These are phyloP conservation scores for Galaxias olidus DNA, from an alignment of 2,797 vertebrate genomes.

Conservation along the genomic window DNA sequence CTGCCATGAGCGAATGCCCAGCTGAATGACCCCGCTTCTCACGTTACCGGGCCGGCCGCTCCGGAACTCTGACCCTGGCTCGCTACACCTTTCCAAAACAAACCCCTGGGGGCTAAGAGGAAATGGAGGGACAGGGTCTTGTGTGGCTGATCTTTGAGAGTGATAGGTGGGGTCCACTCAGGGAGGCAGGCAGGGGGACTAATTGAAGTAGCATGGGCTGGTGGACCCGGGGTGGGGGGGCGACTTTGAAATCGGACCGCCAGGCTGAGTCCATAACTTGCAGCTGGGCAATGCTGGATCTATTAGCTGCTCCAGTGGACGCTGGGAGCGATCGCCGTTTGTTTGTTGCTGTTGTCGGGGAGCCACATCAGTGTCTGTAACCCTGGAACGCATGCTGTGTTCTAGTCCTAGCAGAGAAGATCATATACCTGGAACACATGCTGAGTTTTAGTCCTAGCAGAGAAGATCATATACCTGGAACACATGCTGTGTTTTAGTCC, in stretches of 20 bases:
- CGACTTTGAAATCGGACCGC: constrained; percentile 58
- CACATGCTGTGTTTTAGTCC: constrained; percentile 17
- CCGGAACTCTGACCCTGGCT: constrained; percentile 59
- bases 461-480: constrained; percentile 15
- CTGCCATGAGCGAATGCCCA: constrained; percentile 27
- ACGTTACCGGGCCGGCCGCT: constrained; percentile 39
- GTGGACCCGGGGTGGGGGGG: constrained; percentile 22
- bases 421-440: constrained; percentile 1
- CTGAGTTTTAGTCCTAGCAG: constrained; percentile 19
- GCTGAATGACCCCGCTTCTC: constrained; percentile 41
- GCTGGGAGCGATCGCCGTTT: background rate
- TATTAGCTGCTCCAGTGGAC: constrained; percentile 30
- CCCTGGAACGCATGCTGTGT: constrained; percentile 9
- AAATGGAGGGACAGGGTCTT: constrained; percentile 41
- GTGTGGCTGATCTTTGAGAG: constrained; percentile 52
- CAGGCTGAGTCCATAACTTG: constrained; percentile 42
- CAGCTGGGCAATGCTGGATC: constrained; percentile 49
- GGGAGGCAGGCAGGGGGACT: constrained; percentile 28
- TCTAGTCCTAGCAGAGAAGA: constrained; percentile 18
- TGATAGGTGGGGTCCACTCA: constrained; percentile 44
- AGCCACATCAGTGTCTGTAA: background rate
- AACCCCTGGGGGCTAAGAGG: constrained; percentile 37
- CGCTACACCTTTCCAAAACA: constrained; percentile 55
- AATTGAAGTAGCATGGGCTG: constrained; percentile 71
- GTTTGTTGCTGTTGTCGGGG: constrained; percentile 20